A percentile compares a stretch with the other conserved stretches of the same genome.
Conservation (phyloP, 2,113 vertebrate species). For the Channa argus region DNA sequence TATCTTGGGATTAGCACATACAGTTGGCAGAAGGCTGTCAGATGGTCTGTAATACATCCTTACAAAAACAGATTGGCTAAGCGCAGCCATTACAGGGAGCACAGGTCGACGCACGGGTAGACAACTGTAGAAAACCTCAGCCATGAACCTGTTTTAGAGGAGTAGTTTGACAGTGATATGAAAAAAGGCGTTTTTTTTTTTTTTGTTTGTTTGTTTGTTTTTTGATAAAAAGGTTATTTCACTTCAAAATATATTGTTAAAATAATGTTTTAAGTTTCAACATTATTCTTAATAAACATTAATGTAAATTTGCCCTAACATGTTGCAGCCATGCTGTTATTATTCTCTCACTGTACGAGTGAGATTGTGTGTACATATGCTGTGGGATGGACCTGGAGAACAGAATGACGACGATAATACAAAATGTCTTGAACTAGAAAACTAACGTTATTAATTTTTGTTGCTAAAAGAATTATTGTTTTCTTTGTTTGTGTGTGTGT, state of each 20-base stretch:
- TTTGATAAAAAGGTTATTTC: neutral
- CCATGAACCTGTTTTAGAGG: neutral
- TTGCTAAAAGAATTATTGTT: neutral
- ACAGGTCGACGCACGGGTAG: neutral
- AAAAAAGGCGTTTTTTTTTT: neutral
- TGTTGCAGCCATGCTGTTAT: slow-evolving; percentile 30
- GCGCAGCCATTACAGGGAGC: neutral
- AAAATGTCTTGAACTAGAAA: neutral
- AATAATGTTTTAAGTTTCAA: neutral
- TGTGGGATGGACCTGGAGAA: neutral
- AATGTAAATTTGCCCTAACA: slow-evolving; percentile 20
- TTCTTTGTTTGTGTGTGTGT: neutral
- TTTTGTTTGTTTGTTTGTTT: neutral
- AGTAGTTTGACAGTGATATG: neutral
- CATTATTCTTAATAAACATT: slow-evolving; percentile 20
- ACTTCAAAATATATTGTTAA: slow-evolving; percentile 15
- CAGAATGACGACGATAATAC: neutral
- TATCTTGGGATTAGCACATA: slow-evolving; percentile 29
- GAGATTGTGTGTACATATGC: slow-evolving; percentile 20
- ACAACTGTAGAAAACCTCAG: neutral
- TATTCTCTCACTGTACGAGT: neutral
- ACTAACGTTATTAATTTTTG: neutral
- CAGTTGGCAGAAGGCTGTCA: slow-evolving; percentile 18
- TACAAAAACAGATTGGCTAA: neutral
- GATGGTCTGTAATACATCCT: neutral